Conservation (phyloP, 2,797 vertebrate genomes). For the Nannoperca obscura region DNA sequence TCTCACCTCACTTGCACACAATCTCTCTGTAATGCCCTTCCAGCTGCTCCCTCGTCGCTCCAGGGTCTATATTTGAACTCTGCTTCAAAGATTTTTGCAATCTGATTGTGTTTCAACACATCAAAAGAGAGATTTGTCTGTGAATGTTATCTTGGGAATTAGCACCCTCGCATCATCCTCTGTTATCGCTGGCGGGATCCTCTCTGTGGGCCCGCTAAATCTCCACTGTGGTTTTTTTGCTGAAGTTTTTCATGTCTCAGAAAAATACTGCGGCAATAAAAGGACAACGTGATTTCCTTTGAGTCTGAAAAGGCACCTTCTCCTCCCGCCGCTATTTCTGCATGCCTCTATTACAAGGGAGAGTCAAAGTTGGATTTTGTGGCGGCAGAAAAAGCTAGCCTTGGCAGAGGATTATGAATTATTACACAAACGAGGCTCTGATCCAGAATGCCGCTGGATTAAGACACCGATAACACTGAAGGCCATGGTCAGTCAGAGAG, state of each 20-base stretch:
- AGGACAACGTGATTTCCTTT: constrained; percentile 54
- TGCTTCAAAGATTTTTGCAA: constrained; percentile 65
- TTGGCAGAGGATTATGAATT: constrained; percentile 70
- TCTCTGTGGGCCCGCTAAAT: constrained; percentile 56
- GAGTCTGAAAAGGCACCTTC: constrained; percentile 38
- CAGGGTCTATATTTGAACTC: constrained; percentile 70
- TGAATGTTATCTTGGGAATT: constrained; percentile 81
- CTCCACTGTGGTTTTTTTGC: constrained; percentile 51
- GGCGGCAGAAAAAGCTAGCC: constrained; percentile 19
- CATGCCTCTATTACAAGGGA: constrained; percentile 47
- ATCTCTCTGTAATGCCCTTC: constrained; percentile 51
- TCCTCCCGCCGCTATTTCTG: constrained; percentile 49
- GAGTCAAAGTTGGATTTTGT: constrained; percentile 60
- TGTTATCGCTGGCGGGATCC: constrained; percentile 64
- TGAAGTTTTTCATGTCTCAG: constrained; percentile 48
- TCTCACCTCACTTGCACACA: constrained; percentile 52
- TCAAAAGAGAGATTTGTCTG: constrained; percentile 78
- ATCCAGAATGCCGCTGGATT: constrained; percentile 49
- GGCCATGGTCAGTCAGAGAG: constrained; percentile 12
- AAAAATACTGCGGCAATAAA: constrained; percentile 57
- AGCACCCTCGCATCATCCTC: constrained; percentile 67
- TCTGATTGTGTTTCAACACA: constrained; percentile 72
- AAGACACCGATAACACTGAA: constrained; percentile 46
- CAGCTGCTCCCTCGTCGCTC: constrained; percentile 44
- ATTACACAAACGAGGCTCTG: constrained; percentile 61